Evolutionary conservation across 2,113 vertebrate species (phyloP).

Genomic region (Psettodes erumei): DNA sequence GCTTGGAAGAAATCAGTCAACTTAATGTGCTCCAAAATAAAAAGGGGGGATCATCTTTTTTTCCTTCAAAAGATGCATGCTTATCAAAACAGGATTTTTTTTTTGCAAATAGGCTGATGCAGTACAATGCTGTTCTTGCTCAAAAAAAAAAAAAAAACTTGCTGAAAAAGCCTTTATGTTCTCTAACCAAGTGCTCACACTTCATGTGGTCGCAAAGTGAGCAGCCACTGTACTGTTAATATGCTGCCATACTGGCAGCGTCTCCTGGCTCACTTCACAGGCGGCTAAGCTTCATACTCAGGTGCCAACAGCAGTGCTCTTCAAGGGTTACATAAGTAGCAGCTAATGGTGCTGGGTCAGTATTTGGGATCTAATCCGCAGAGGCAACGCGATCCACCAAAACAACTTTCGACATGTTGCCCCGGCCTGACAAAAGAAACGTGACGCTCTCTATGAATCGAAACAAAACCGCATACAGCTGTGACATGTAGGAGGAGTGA

Average conservation of each 20-base stretch:
- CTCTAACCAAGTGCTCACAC: conserved; percentile 56
- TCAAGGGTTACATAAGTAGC: conserved; percentile 68
- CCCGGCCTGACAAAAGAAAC: conserved; percentile 50
- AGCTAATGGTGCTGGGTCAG: conserved; percentile 62
- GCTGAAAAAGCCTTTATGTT: conserved; percentile 67
- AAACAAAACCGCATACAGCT: conserved; percentile 54
- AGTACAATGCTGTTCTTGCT: conserved; percentile 69
- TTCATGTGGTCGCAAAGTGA: conserved; percentile 49
- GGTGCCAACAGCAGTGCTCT: conserved; percentile 60
- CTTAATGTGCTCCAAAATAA: conserved; percentile 45
- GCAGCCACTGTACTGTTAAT: conserved; percentile 53
- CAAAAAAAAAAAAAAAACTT: conserved; percentile 49
- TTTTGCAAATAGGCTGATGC: conserved; percentile 70
- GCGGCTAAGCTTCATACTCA: conserved; percentile 50
- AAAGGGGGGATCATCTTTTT: conserved; percentile 36
- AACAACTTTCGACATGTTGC: conserved; percentile 68
- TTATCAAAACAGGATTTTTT: conserved; percentile 68
- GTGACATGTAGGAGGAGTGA: conserved; percentile 33
- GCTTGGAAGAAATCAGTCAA: conserved; percentile 52
- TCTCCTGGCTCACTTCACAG: conserved; percentile 46
- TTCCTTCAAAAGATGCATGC: conserved; percentile 58
- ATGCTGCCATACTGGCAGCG: conserved; percentile 45
- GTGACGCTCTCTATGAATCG: conserved; percentile 57
- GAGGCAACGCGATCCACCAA: conserved; percentile 59
- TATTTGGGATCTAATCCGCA: conserved; percentile 69